phyloP scores from a whole-genome alignment of 2,888 invertebrate species.

The Amiota communis region DNA sequence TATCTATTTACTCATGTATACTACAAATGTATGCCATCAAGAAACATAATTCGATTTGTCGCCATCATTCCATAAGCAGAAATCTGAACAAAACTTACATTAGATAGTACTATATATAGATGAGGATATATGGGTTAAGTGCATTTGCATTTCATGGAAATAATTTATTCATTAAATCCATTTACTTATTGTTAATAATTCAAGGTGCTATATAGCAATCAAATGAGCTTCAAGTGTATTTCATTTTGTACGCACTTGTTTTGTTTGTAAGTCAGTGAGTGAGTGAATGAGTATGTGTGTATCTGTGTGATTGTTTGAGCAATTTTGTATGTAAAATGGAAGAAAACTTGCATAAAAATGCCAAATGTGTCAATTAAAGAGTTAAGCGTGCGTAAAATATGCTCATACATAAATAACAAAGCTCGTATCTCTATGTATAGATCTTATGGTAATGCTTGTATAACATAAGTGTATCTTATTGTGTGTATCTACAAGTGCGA shows the following conservation, averaged over 20 bases:
- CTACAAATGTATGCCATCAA: not conserved
- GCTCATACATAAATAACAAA: constrained; percentile 19
- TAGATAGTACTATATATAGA: not conserved
- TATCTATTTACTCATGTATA: not conserved
- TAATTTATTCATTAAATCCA: not conserved
- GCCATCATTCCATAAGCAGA: not conserved
- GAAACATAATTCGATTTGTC: constrained; percentile 16
- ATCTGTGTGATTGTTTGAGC: not conserved
- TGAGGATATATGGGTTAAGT: constrained; percentile 17
- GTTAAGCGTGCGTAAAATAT: constrained; percentile 16
- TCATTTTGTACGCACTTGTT: not conserved
- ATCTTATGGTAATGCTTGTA: too few species aligned
- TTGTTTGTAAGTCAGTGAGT: not conserved
- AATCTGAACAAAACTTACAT: not conserved
- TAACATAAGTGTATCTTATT: too few species aligned
- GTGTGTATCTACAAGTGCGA: constrained; percentile 26
- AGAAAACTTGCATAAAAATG: constrained; percentile 24
- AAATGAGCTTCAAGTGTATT: too few species aligned
- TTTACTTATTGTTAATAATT: constrained; percentile 18
- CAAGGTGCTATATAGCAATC: not conserved
- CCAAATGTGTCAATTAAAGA: constrained; percentile 28
- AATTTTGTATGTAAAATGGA: constrained; percentile 19
- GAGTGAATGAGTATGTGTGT: not conserved
- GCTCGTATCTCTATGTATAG: not conserved
- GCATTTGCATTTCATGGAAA: not conserved